Evolutionary conservation across 2,113 vertebrate genomes (phyloP).

Genomic region (Aldabrachelys gigantea): DNA sequence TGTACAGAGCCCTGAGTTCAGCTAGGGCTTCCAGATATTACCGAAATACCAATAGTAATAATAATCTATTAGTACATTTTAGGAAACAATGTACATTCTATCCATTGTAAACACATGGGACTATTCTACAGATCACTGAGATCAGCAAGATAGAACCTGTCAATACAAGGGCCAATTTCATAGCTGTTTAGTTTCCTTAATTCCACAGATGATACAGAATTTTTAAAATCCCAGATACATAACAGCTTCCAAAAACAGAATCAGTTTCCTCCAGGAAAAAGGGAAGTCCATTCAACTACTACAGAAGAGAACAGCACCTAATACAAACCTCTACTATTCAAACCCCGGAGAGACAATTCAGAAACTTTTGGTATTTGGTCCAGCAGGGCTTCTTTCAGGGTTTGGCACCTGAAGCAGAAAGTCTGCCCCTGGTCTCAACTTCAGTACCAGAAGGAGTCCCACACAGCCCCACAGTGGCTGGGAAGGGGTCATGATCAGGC

Average conservation of each 20-base stretch:
- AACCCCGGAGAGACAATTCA: neutral
- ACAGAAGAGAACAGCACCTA: rapidly evolving
- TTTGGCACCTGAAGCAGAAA: neutral
- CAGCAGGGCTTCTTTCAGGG: neutral
- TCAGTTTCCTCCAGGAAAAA: neutral
- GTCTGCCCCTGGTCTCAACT: too few species aligned
- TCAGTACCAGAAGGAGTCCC: neutral
- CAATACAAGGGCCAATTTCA: neutral
- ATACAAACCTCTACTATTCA: neutral
- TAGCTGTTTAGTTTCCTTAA: neutral
- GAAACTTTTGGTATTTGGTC: neutral
- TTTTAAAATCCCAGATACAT: neutral
- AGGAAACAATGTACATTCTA: neutral
- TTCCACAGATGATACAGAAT: neutral
- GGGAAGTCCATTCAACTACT: neutral
- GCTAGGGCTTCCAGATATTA: neutral
- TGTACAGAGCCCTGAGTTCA: neutral
- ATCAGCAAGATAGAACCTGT: neutral
- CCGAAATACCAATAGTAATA: neutral
- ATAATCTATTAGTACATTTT: too few species aligned
- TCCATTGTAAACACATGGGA: neutral
- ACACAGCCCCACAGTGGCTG: neutral
- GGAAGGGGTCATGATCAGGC: too few species aligned
- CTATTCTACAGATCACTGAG: neutral
- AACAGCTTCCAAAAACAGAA: neutral